Percentiles rank a stretch among this genome's conserved stretches.
Evolutionary conservation across 35 echinoderm and acorn worm genomes (phyloP).

Genomic region (Hemicentrotus pulcherrimus): DNA sequence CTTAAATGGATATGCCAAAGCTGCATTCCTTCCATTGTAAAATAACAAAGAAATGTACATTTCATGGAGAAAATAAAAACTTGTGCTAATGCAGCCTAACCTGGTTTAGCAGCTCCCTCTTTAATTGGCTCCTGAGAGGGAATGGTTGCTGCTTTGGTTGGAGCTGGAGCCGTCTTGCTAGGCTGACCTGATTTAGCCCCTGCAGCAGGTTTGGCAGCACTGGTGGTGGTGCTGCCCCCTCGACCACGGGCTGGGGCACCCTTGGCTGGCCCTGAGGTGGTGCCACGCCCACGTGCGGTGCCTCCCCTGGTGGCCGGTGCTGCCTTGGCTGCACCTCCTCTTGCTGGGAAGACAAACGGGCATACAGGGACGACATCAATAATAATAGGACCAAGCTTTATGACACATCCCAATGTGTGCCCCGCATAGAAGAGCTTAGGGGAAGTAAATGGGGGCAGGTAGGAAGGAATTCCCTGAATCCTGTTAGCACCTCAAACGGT

Average conservation of each 20-base stretch:
- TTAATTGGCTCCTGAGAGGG: conserved; percentile 52
- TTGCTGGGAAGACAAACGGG: neutral
- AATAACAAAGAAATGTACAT: too few relatives aligned
- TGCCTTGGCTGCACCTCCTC: conserved; percentile 49
- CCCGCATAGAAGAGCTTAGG: too few relatives aligned
- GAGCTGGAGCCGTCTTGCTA: conserved; percentile 45
- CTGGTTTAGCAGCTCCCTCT: conserved; percentile 34
- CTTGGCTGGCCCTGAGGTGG: conserved; percentile 40
- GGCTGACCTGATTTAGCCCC: conserved; percentile 53
- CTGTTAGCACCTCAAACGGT: too few relatives aligned
- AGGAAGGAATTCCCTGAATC: too few relatives aligned
- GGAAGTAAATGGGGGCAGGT: too few relatives aligned
- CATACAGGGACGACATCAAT: neutral
- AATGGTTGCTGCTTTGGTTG: conserved; percentile 28
- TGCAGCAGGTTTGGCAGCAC: conserved; percentile 37
- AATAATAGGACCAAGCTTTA: neutral
- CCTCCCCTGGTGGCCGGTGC: conserved; percentile 67
- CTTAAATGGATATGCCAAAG: too few relatives aligned
- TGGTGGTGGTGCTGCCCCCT: conserved; percentile 49
- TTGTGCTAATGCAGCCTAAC: neutral
- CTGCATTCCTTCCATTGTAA: too few relatives aligned
- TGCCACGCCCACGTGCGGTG: conserved; percentile 50
- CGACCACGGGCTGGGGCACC: conserved; percentile 49
- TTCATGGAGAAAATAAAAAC: too few relatives aligned
- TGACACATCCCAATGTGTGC: too few relatives aligned